Base-by-base conservation (phyloP, 2,113 vertebrate species). In the Paralichthys olivaceus region DNA sequence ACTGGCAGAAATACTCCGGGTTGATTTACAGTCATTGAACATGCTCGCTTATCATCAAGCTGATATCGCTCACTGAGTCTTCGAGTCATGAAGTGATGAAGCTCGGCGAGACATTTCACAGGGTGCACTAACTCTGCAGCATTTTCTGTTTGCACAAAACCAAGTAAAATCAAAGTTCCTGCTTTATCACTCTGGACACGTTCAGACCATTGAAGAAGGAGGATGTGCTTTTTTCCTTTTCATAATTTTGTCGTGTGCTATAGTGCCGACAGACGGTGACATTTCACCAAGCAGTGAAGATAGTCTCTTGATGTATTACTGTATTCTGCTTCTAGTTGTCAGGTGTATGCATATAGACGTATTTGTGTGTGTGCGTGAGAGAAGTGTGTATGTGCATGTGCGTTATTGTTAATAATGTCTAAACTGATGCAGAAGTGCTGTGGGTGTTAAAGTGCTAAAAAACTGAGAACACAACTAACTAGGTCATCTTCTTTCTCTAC, bases 381-480 rank as follows among this genome's bases (percentile, higher is more conserved):
- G 53, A 9, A 9, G 22, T 45, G 19, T 71, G 40, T 81, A 51
- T 28, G 37, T 63, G 69, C n/a, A 9, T 65, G 55, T 59, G 49
- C 32, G 58, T 66, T 74, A 57, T 17, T 72, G 72, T 73, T 77
- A 85, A 77, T 86, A 70, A 80, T 70, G 63, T 77, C 74, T 77
- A 75, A 81, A 87, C 65, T 72, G 65, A 80, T 56, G 75, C 66
- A 72, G 67, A 73, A 77, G 64, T 72, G 66, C 86, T 81, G 74
- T 74, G 79, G 82, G 78, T 81, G 85, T 79, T 86, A 69, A 43
- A 77, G 65, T 81, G 87, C 66, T 76, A 56, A 83, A 81, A 81
- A 72, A 72, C 71, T 78, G 62, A 80, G 57, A 87, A 82, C 70
- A 84, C 79, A 68, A 84, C 58, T 87, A 90, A 89, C 58, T 86